Base-by-base conservation (phyloP, 1,140 invertebrate genomes). In the Drosophila melanica region DNA sequence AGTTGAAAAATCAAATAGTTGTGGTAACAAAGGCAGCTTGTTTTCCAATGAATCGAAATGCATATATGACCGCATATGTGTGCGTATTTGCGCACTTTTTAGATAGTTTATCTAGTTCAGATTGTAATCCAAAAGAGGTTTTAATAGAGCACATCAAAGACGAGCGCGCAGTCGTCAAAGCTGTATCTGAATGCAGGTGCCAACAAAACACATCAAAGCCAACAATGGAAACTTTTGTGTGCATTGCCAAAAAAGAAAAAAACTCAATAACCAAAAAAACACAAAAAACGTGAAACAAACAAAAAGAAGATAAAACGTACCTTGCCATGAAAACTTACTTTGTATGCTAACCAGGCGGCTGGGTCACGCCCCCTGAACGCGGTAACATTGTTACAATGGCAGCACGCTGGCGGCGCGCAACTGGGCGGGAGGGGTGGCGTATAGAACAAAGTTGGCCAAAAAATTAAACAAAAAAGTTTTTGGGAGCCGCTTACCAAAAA, bases 151-250 rank as follows among this genome's bases (percentile, higher is more conserved):
- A 42, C 35, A 53, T 60, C 64, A 67, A 59, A 73, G 58, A 42
- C 12, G 1, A 7, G 16, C 12, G 37, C 1, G 18, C 14, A 48
- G 48, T 47, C 58, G 33, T 63, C 50, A 63, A 64, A 65, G 51
- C 10, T 9, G 33, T 20, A 33, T 33, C 14, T 48, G 12, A 14
- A 37, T 18, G 10, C 23, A 45, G 68, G 68, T 71, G 68, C 68
- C 50, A 65, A 41, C 51, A 63, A 57, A 18, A 57, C 62, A 66
- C 45, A 67, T 72, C 69, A 72, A 67, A 67, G 62, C 60, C 48
- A 58, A 72, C 68, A 71, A 71, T 71, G 62, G 27, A 33, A 65
- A 57, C 54, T 72, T 71, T 58, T 53, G 63, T 35, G 16, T 48
- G 48, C 48, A 35, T 51, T 51, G 23, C 5, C 14, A n/a, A 20